Evolutionary conservation across 1,140 invertebrate genomes (phyloP), one percentile per base, ranked within the genome.

Genomic region (Ridgeia piscesae): DNA sequence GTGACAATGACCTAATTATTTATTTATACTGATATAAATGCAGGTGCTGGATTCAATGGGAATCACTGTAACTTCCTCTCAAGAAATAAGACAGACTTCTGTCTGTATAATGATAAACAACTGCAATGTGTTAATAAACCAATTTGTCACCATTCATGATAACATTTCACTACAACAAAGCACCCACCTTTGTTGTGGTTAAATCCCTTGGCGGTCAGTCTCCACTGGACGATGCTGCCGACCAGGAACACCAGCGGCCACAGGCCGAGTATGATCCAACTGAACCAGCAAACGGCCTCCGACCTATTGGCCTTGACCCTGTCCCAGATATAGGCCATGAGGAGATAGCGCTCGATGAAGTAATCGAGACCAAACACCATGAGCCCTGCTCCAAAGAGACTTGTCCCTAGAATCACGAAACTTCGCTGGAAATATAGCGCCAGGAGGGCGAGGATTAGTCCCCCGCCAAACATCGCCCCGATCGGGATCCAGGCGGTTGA

Each of bases 371-470:
- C 97, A 33, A 96, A 96, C 1, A 97, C 96, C 93, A 98, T 97
- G 48, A 98, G 96, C 14, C 97, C 97, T 50, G 97, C 97, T 35
- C 98, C 98, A 93, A 98, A 97, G 27, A 98, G 96, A 94, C 97
- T 97, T 14, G 97, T 98, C n/a, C 97, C 97, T 89, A 98, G 95
- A 94, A 98, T 97, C 42, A 97, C 98, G 77, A 97, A 95, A 92
- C 96, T 93, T 97, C 97, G 97, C 97, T 97, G 97, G 96, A 97
- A 98, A 94, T 97, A 97, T 89, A 98, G 96, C 94, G 97, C 98
- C 93, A 98, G 95, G 92, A 98, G 96, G 42, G 97, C 97, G 94
- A 97, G 97, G 91, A 97, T 95, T 42, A 98, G 96, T 4, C 97
- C 97, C 35, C 96, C 96, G 34, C 97, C 97, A 8, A 98, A 96